Conservation (phyloP, 2,113 vertebrate genomes). For the Macroglossus sobrinus region DNA sequence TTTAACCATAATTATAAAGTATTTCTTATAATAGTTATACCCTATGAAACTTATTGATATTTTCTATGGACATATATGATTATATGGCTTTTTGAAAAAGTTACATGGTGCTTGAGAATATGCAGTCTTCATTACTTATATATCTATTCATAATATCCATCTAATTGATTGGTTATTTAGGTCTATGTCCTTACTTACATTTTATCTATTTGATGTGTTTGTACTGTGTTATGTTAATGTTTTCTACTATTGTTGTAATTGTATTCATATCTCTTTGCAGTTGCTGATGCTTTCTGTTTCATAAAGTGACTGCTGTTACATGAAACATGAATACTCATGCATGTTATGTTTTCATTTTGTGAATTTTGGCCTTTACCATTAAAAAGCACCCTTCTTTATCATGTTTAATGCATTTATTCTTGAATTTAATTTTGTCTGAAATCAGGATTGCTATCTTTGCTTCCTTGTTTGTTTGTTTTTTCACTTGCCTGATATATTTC, state of each 20-base stretch:
- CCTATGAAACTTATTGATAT: not conserved
- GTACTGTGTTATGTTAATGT: not conserved
- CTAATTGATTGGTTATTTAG: not conserved
- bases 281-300: not conserved
- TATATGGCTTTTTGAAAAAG: not conserved
- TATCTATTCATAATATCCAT: not conserved
- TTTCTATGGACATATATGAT: not conserved
- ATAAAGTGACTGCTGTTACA: not conserved
- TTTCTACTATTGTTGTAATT: not conserved
- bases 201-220: not conserved
- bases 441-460: not conserved
- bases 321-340: not conserved
- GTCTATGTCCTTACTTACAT: not conserved
- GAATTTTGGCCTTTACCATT: not conserved
- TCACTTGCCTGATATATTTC: not conserved
- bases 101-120: not conserved
- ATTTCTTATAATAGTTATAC: not conserved
- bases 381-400: not conserved
- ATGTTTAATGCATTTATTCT: not conserved
- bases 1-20: not conserved
- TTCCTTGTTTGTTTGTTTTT: not conserved
- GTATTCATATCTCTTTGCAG: not conserved
- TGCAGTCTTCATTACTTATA: not conserved
- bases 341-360: not conserved
- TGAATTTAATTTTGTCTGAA: not conserved